Conservation (phyloP, 2,888 invertebrate genomes). For the Platynereis dumerilii region DNA sequence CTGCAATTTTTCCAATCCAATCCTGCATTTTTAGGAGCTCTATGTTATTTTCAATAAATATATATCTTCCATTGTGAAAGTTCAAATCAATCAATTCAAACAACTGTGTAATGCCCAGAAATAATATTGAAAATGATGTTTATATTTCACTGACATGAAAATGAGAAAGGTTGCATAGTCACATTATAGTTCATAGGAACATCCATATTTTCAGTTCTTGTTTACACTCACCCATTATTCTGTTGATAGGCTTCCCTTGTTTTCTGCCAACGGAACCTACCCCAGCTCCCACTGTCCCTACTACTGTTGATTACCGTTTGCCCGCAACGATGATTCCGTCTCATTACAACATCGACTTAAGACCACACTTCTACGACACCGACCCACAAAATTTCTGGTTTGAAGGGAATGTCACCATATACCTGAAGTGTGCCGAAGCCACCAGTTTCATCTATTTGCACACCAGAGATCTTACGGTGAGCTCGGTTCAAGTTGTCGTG, state of each 20-base stretch:
- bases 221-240: no score
- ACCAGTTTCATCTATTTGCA: slow-evolving; percentile 62
- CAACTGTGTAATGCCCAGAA: no score
- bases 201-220: no score
- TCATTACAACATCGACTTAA: slow-evolving; percentile 29
- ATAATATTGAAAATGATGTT: no score
- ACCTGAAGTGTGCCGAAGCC: slow-evolving; percentile 67
- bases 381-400: slow-evolving; percentile 19
- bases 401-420: slow-evolving; percentile 17
- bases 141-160: no score
- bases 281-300: not conserved
- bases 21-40: no score
- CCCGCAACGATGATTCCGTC: slow-evolving; percentile 21
- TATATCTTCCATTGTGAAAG: no score
- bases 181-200: no score
- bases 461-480: not conserved
- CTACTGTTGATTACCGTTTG: slow-evolving; percentile 3
- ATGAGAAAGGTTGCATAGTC: no score
- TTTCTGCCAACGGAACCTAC: not conserved
- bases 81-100: no score
- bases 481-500: not conserved
- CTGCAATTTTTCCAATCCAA: no score
- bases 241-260: not conserved
- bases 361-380: slow-evolving; percentile 24
- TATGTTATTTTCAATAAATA: no score